These are phyloP conservation scores for Pterois miles DNA, from an alignment of 2,797 vertebrate genomes.

Conservation along the genomic window DNA sequence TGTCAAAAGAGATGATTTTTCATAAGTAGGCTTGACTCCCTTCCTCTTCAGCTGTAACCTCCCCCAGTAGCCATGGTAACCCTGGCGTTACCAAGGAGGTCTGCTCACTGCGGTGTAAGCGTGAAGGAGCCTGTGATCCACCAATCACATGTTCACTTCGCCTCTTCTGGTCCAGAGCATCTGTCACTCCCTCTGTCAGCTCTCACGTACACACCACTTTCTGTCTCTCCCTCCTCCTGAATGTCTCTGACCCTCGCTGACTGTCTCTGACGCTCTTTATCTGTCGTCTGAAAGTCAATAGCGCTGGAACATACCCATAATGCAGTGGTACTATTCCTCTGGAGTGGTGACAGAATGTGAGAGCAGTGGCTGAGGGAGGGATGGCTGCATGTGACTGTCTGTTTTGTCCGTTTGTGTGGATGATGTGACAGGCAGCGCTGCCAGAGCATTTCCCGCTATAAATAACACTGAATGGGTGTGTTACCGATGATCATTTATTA, in stretches of 20 bases:
- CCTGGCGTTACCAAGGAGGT: slow-evolving; percentile 43
- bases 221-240: slow-evolving; percentile 4
- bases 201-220: slow-evolving; percentile 9
- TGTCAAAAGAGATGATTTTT: slow-evolving; percentile 65
- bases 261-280: slow-evolving; percentile 32
- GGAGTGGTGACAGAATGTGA: slow-evolving; percentile 42
- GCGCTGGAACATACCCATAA: slow-evolving; percentile 54
- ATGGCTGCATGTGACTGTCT: slow-evolving; percentile 28
- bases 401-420: slow-evolving; percentile 2
- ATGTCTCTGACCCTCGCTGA: slow-evolving; percentile 17
- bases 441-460: slow-evolving; percentile 32
- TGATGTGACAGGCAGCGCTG: slow-evolving; percentile 1
- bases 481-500: slow-evolving; percentile 31
- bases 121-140: slow-evolving; percentile 56
- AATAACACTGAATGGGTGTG: slow-evolving; percentile 36
- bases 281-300: slow-evolving; percentile 43
- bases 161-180: slow-evolving; percentile 69
- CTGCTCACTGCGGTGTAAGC: slow-evolving; percentile 35
- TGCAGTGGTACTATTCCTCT: slow-evolving; percentile 58
- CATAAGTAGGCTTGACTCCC: slow-evolving; percentile 55
- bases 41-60: slow-evolving; percentile 59
- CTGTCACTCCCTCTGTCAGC: slow-evolving; percentile 70
- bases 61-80: slow-evolving; percentile 72
- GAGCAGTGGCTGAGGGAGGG: slow-evolving; percentile 32
- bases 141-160: slow-evolving; percentile 67